Base-by-base conservation (phyloP, 2,888 invertebrate species). In the Octodonta nipae region DNA sequence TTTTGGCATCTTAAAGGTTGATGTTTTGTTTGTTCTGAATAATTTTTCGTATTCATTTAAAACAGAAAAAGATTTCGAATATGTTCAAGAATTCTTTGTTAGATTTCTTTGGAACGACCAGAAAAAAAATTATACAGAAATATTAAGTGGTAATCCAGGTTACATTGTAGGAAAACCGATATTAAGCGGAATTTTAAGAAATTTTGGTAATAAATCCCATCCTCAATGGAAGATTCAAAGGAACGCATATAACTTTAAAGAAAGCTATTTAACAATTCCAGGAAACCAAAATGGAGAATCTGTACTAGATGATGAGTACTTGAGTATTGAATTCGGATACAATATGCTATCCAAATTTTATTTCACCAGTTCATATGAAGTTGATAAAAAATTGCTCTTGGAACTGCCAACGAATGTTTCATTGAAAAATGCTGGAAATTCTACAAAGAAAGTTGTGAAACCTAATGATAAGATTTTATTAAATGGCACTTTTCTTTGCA, bases 111-210 rank as follows among this genome's bases (percentile, higher is more conserved):
- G 61, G 61, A 33, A 33, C 10, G 52, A 58, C 33, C 44, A 49
- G 15, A 50, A 45, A 4, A 41, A 41, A 13, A 56, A 57, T 35
- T 51, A 47, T 33, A 50, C 55, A 1, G 35, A 44, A 32, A 37
- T 45, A 24, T 45, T 67, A 10, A 85, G 85, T 60, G 86, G 86
- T 2, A 79, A 76, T 56, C 83, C 83, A 1, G 86, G 86, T 3
- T 87, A 87, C 49, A 51, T 73, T 4, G 45, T 62, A 3, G 75
- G 76, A 5, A 70, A 72, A 43, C 82, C 82, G 1, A 60, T 86
- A 16, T 56, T 72, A 34, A 53, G 56, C 15, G 69, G 66, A 26
- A 55, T 37, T 36, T 29, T 54, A 16, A 60, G 66, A 12, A 46
- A 44, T 42, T 50, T 60, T 33, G 60, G 63, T 2, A 49, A 58